phyloP scores from a whole-genome alignment of 2,797 vertebrate species.

The Carcharodon carcharias region DNA sequence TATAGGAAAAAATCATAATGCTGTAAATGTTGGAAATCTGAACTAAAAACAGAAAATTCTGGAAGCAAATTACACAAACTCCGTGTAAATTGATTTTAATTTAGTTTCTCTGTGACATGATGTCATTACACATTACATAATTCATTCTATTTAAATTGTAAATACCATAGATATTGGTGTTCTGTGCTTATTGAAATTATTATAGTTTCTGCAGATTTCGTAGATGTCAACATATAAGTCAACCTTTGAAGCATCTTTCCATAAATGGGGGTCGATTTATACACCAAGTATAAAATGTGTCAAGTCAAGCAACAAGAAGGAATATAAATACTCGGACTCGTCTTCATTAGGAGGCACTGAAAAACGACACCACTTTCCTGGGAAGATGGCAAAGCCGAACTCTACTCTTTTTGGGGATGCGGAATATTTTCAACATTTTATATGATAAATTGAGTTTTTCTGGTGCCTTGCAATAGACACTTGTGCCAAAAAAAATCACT shows the following conservation, averaged over 20 bases:
- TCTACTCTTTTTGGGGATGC: not conserved
- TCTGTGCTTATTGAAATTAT: not conserved
- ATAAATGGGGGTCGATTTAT: not conserved
- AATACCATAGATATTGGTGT: not conserved
- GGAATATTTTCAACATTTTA: not conserved
- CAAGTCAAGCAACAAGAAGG: not conserved
- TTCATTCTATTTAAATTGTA: not conserved
- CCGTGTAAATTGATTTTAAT: not conserved
- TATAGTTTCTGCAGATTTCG: not conserved
- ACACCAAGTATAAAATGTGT: not conserved
- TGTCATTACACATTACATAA: not conserved
- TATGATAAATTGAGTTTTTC: no score
- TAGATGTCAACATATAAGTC: not conserved
- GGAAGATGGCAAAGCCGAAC: not conserved
- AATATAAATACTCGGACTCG: not conserved
- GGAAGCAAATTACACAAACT: not conserved
- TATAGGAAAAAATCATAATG: not conserved
- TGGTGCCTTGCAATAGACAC: no score
- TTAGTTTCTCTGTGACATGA: not conserved
- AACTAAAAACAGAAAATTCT: not conserved
- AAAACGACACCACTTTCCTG: not conserved
- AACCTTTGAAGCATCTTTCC: not conserved
- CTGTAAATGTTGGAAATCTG: not conserved
- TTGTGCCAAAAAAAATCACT: no score
- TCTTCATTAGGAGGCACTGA: not conserved